phyloP scores from a whole-genome alignment of 1,140 invertebrate genomes.

The Spodoptera litura region DNA sequence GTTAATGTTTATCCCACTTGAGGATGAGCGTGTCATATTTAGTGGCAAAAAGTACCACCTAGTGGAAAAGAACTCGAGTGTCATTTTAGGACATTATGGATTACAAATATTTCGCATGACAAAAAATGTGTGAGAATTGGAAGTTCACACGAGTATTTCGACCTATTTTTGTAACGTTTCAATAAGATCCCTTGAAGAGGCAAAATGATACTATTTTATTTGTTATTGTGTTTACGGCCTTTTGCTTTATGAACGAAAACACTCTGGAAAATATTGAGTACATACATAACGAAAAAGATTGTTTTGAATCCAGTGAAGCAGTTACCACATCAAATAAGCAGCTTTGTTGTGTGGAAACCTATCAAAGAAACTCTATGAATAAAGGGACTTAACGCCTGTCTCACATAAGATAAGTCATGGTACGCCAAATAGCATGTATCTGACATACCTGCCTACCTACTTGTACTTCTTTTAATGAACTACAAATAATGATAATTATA shows the following conservation, averaged over 20 bases:
- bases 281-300: not conserved
- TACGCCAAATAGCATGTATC: too few relatives aligned
- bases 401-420: too few relatives aligned
- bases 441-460: too few relatives aligned
- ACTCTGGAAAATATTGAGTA: not conserved
- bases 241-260: not conserved
- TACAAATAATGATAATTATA: too few relatives aligned
- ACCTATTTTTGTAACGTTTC: not conserved
- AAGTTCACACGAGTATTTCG: slow-evolving; percentile 34
- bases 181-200: not conserved
- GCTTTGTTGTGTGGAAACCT: too few relatives aligned
- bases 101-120: slow-evolving; percentile 33
- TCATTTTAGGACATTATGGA: slow-evolving; percentile 44
- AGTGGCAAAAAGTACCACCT: slow-evolving; percentile 46
- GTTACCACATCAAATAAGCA: too few relatives aligned
- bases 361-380: too few relatives aligned
- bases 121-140: slow-evolving; percentile 18
- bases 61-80: slow-evolving; percentile 40
- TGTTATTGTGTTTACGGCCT: too few relatives aligned
- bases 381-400: too few relatives aligned
- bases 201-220: too few relatives aligned
- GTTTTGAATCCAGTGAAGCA: not conserved
- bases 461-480: too few relatives aligned
- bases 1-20: slow-evolving; percentile 67
- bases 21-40: slow-evolving; percentile 59